Evolutionary conservation across 2,888 invertebrate genomes (phyloP).

Genomic region (Hypsopygia costalis): DNA sequence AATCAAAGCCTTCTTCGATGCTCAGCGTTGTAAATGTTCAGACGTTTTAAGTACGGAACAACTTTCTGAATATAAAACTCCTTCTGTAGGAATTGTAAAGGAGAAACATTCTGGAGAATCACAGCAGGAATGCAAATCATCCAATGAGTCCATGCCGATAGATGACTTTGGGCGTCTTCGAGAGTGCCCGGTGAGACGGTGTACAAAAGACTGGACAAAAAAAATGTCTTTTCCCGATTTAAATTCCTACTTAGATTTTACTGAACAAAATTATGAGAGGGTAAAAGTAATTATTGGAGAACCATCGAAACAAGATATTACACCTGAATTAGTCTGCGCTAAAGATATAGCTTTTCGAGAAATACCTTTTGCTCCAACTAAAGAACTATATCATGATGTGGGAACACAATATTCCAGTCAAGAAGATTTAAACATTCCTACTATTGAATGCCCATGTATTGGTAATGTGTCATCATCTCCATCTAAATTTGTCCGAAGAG

Average conservation of each 20-base stretch:
- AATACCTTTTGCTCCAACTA: constrained; percentile 50
- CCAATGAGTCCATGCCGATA: constrained; percentile 43
- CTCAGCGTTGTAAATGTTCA: constrained; percentile 50
- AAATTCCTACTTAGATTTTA: constrained; percentile 51
- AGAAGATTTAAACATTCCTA: constrained; percentile 37
- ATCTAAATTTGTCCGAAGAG: not conserved
- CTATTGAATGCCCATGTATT: constrained; percentile 41
- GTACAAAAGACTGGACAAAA: constrained; percentile 38
- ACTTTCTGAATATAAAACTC: constrained; percentile 2
- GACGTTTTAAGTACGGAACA: constrained; percentile 14
- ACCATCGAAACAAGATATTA: constrained; percentile 14
- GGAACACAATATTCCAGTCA: constrained; percentile 64
- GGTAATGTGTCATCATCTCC: constrained; percentile 16
- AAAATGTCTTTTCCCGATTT: constrained; percentile 44
- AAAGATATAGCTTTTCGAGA: constrained; percentile 36
- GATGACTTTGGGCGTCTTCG: constrained; percentile 41
- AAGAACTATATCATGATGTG: constrained; percentile 39
- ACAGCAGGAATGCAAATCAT: constrained; percentile 33
- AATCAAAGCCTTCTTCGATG: constrained; percentile 49
- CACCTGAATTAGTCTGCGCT: constrained; percentile 35
- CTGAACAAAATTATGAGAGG: constrained; percentile 53
- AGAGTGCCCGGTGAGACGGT: constrained; percentile 43
- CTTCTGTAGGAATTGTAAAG: not conserved
- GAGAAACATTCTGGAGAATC: constrained; percentile 8
- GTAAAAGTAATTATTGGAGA: constrained; percentile 45